These are phyloP conservation scores for Leptosomus discolor DNA, from an alignment of 2,113 vertebrate genomes.

Conservation along the genomic window DNA sequence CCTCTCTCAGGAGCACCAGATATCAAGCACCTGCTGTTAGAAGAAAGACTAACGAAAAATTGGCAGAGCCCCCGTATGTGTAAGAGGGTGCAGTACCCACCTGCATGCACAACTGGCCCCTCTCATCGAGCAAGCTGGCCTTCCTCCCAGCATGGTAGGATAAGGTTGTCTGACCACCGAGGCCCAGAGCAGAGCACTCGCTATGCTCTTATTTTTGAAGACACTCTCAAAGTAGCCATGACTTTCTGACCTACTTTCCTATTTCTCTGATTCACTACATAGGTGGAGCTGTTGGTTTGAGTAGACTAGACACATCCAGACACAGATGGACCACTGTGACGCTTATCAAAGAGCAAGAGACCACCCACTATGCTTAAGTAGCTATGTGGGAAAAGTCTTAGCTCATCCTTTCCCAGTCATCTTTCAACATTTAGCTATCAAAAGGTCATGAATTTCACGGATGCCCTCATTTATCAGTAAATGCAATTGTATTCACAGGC, in stretches of 20 bases:
- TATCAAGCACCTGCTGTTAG: background rate
- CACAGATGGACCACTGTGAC: background rate
- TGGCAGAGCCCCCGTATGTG: background rate
- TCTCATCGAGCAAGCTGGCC: background rate
- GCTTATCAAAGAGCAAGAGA: background rate
- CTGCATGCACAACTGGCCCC: background rate
- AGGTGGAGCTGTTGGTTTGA: background rate
- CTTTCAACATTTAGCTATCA: background rate
- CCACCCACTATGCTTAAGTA: background rate
- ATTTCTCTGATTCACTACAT: background rate
- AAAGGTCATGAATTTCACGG: background rate
- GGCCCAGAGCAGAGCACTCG: background rate
- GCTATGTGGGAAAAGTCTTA: background rate
- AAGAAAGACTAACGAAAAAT: background rate
- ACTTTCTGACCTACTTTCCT: background rate
- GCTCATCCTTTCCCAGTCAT: background rate
- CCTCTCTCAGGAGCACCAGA: background rate
- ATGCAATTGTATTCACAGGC: background rate
- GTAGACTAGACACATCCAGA: background rate
- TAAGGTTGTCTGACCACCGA: background rate
- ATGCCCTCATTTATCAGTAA: background rate
- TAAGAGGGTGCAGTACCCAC: background rate
- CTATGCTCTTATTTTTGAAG: background rate
- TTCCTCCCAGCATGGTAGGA: background rate
- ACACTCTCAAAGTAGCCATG: background rate